phyloP scores from a whole-genome alignment of 1,140 invertebrate genomes.

The Zaprionus ghesquierei region DNA sequence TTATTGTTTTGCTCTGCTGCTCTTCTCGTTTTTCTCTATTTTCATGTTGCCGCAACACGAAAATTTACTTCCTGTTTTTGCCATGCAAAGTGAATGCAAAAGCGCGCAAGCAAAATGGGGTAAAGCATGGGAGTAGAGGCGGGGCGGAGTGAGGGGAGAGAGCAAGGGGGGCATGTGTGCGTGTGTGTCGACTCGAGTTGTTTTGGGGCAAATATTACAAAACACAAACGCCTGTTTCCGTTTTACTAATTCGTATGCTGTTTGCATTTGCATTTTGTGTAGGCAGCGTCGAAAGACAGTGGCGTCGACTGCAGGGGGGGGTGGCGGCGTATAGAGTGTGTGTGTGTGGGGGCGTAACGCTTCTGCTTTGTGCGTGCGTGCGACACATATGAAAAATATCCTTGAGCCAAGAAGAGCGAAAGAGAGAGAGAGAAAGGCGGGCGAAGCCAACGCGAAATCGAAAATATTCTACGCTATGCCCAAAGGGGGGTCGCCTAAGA shows the following conservation, averaged over 20 bases:
- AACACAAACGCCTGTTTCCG: slow-evolving; percentile 80
- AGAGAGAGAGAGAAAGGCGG: not conserved
- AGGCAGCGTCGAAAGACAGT: slow-evolving; percentile 34
- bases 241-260: slow-evolving; percentile 81
- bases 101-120: not conserved
- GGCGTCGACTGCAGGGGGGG: not conserved
- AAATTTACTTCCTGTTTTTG: slow-evolving; percentile 58
- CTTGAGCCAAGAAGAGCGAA: slow-evolving; percentile 45
- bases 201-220: slow-evolving; percentile 78
- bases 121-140: not conserved
- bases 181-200: slow-evolving; percentile 40
- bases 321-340: too few species aligned
- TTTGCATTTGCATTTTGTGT: slow-evolving; percentile 79
- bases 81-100: slow-evolving; percentile 25
- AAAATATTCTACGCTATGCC: slow-evolving; percentile 60
- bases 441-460: slow-evolving; percentile 63
- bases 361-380: slow-evolving; percentile 59
- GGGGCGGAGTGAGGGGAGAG: not conserved
- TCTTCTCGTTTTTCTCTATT: slow-evolving; percentile 30
- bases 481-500: slow-evolving; percentile 11
- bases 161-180: slow-evolving; percentile 3
- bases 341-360: slow-evolving; percentile 16
- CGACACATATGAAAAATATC: slow-evolving; percentile 74
- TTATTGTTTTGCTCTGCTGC: not conserved
- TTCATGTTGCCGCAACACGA: slow-evolving; percentile 42